Conservation (phyloP, 2,113 vertebrate genomes). For the rat (Rattus norvegicus) region DNA sequence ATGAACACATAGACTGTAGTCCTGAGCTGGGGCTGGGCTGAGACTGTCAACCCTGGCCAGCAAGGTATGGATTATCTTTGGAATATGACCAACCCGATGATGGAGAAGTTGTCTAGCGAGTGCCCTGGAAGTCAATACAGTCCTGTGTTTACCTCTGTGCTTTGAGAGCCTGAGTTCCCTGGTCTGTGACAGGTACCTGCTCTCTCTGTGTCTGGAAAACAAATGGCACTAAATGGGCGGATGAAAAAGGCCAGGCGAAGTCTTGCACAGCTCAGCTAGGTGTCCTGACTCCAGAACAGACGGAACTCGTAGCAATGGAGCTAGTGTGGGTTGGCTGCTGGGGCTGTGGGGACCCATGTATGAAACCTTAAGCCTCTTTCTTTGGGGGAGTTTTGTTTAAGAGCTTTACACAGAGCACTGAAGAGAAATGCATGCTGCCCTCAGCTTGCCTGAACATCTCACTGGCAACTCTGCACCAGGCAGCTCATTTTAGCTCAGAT, state of each 20-base stretch:
- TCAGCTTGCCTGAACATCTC: neutral
- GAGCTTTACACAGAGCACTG: neutral
- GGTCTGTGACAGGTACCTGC: neutral
- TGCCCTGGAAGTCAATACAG: neutral
- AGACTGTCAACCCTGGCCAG: neutral
- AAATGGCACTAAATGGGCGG: neutral
- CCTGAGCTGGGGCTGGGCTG: neutral
- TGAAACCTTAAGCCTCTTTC: neutral
- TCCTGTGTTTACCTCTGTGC: neutral
- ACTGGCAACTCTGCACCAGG: neutral
- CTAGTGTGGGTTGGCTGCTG: accelerated
- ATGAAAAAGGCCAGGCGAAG: neutral
- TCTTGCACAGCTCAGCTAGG: neutral
- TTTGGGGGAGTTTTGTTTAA: neutral
- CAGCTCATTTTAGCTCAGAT: neutral
- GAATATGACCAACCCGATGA: neutral
- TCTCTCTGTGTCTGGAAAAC: neutral
- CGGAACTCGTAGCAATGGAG: neutral
- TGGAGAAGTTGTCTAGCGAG: neutral
- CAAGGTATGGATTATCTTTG: neutral
- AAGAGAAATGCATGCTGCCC: neutral
- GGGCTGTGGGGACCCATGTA: neutral
- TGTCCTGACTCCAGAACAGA: neutral
- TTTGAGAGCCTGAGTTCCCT: neutral
- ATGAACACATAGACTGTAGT: neutral